Evolutionary conservation across 2,888 invertebrate genomes (phyloP).

Genomic region (Epirrhoe alternata): DNA sequence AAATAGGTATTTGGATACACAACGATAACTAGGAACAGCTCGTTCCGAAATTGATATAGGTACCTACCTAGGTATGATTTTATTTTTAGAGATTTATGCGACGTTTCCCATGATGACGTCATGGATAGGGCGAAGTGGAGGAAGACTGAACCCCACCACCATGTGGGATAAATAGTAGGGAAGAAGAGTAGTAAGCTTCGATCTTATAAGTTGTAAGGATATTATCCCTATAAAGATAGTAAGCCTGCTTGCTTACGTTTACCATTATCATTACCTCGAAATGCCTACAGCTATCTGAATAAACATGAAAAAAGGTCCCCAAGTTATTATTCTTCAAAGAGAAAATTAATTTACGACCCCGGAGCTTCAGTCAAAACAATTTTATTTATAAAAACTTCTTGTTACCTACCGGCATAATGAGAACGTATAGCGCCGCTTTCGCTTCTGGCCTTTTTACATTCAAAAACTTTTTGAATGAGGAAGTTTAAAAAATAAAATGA

Average conservation of each 20-base stretch:
- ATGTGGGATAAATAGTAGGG: too few relatives aligned
- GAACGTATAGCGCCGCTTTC: conserved; percentile 20
- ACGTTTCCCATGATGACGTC: too few relatives aligned
- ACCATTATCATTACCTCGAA: not conserved
- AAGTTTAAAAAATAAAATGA: not conserved
- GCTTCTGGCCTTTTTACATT: conserved; percentile 7
- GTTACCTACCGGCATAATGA: conserved; percentile 16
- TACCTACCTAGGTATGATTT: too few relatives aligned
- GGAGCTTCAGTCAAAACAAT: conserved; percentile 10
- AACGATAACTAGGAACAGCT: too few relatives aligned
- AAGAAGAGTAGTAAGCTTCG: too few relatives aligned
- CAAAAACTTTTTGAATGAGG: conserved; percentile 6
- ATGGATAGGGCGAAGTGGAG: too few relatives aligned
- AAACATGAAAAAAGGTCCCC: not conserved
- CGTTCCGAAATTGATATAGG: too few relatives aligned
- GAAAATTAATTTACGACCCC: conserved; percentile 16
- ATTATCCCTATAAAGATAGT: too few relatives aligned
- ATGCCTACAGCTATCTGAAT: not conserved
- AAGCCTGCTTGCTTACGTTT: not conserved
- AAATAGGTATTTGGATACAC: too few relatives aligned
- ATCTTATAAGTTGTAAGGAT: too few relatives aligned
- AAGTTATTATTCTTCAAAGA: conserved; percentile 8
- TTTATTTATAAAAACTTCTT: conserved; percentile 20
- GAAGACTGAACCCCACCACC: too few relatives aligned
- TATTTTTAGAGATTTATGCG: too few relatives aligned